Evolutionary conservation across 2,888 invertebrate genomes (phyloP), one percentile per base, ranked within the genome.

Genomic region (Abrostola tripartita): DNA sequence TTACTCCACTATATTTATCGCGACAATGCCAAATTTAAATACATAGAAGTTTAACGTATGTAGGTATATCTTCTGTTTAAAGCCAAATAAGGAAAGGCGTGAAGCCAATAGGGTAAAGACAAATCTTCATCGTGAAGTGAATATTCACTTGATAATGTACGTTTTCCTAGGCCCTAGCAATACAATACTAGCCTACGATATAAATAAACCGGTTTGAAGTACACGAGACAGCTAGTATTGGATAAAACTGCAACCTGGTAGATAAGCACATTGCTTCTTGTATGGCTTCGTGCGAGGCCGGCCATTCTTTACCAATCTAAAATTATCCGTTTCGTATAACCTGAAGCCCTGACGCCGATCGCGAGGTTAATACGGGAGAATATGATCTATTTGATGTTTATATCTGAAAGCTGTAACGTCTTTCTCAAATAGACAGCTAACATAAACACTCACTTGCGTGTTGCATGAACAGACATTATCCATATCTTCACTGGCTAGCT

Each of bases 201-300:
- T 51, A 47, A 47, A 52, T 61, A 57, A 66, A 67, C 60, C 47
- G 61, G 56, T 61, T 64, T 6, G 47, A 67, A 69, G 72, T 68
- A 57, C 40, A 41, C 44, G 68, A 74, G 74, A 74, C 35, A 64
- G 70, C 75, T 81, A 81, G 81, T 81, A 79, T 79, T 78, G 83
- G 79, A 83, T 84, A 81, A 72, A 79, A 81, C 65, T 82, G 82
- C 83, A 82, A 79, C 79, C 75, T 77, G 75, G 75, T 83, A 58
- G 67, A 72, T 79, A 81, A 83, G 75, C 78, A 85, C 83, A 82
- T 83, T 81, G 73, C 73, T 71, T 73, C 71, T 84, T 85, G 79
- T 85, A 74, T 74, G 91, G 92, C 90, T 92, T 91, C 91, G 36
- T 57, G 64, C 88, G 86, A 88, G 89, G 90, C 76, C 88, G 71